Evolutionary conservation across 1,140 invertebrate species (phyloP), one percentile per base, ranked within the genome.

Genomic region (Aleiodes sp.): DNA sequence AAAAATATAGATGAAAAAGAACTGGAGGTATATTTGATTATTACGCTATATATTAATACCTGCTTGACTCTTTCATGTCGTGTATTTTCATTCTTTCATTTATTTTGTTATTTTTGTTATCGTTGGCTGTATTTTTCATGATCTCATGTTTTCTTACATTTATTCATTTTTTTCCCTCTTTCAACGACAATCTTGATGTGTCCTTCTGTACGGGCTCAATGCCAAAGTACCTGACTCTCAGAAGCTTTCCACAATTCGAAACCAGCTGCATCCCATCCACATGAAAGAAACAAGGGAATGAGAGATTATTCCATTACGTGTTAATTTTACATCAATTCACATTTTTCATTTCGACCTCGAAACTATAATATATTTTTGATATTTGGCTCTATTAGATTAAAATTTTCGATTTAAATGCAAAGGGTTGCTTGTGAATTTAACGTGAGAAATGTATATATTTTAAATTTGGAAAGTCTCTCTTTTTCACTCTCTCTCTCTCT

Each of bases 151-250:
- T 4, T 24, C 26, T 63, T 63, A 12, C 6, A 16, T 63, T 14
- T 29, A 41, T 12, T 37, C n/a, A 9, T 43, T 28, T 41, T n/a
- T n/a, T 66, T 37, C 21, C 26, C 12, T 66, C 46, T 56, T 46
- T 61, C 33, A 28, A 8, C 2, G n/a, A 2, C 14, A 26, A 6
- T n/a, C 56, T 59, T 31, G 56, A 59, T 61, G 31, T 68, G 21
- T 41, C 33, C 33, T 12, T 60, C 24, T 39, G 2, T 14, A 41
- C 52, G 66, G 66, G 66, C 66, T 61, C 16, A 31, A 43, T 68
- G 66, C 66, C 66, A 68, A 62, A 68, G 33, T 68, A 62, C 59
- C 59, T 62, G 41, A 62, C 35, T 68, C 28, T 8, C 29, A 68
- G 57, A 68, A 52, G 59, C 66, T 68, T 66, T 68, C 43, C 59